phyloP scores from a whole-genome alignment of 1,140 invertebrate genomes.

The Conus betulinus region DNA sequence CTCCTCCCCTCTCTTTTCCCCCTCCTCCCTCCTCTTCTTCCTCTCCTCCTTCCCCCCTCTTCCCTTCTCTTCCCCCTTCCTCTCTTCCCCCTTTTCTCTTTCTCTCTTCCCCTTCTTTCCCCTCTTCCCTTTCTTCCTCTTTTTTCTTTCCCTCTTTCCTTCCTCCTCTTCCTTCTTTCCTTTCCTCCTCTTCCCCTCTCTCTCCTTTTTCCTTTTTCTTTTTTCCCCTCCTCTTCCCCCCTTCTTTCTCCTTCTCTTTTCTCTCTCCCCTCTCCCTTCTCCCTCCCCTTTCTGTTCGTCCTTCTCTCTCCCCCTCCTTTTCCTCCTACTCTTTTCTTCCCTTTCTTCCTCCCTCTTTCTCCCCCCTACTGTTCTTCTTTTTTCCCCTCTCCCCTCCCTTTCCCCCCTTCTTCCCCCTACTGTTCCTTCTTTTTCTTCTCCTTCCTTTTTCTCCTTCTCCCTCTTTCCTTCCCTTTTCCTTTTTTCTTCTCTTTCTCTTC shows the following conservation, averaged over 20 bases:
- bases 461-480: background rate
- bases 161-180: too few relatives aligned
- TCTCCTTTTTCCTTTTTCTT: background rate
- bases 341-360: background rate
- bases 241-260: background rate
- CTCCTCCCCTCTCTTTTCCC: background rate
- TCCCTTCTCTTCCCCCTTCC: background rate
- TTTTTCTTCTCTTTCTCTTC: background rate
- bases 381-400: background rate
- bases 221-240: background rate
- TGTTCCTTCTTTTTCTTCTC: background rate
- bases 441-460: background rate
- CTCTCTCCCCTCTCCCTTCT: too few relatives aligned
- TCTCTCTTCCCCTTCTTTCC: background rate
- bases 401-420: background rate
- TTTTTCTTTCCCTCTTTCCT: background rate
- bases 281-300: background rate
- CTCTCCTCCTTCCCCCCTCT: background rate
- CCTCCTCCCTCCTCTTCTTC: background rate
- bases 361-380: background rate
- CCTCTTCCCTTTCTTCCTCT: conserved; percentile 1
- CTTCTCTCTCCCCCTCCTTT: background rate
- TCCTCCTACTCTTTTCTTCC: background rate
- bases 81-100: background rate
- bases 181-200: too few relatives aligned